Evolutionary conservation across 2,797 vertebrate species (phyloP).

Genomic region (Etheostoma nigrum): DNA sequence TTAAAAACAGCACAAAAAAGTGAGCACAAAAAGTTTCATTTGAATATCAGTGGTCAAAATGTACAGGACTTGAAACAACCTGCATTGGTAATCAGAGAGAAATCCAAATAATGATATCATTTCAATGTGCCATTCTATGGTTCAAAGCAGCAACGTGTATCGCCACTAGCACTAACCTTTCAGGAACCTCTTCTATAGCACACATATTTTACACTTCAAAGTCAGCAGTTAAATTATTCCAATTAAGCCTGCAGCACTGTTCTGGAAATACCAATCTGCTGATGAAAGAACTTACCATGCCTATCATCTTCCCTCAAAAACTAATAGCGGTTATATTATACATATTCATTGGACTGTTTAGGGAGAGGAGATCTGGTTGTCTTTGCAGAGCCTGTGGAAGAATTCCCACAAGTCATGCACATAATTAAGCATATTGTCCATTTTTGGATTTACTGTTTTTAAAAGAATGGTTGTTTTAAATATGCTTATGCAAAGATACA

Average conservation of each 20-base stretch:
- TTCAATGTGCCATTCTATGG: slow-evolving; percentile 34
- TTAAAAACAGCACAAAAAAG: slow-evolving; percentile 20
- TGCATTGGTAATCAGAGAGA: slow-evolving; percentile 47
- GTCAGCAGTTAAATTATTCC: slow-evolving; percentile 79
- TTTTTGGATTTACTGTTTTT: slow-evolving; percentile 7
- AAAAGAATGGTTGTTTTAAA: not conserved
- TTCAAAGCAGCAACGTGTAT: slow-evolving; percentile 54
- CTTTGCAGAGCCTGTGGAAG: slow-evolving; percentile 16
- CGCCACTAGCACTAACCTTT: slow-evolving; percentile 70
- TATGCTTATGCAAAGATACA: slow-evolving; percentile 2
- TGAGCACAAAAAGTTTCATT: slow-evolving; percentile 12
- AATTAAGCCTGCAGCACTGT: slow-evolving; percentile 72
- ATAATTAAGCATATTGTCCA: not conserved
- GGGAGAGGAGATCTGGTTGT: slow-evolving; percentile 16
- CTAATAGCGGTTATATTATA: slow-evolving; percentile 42
- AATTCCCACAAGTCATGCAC: not conserved
- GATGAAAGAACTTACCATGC: slow-evolving; percentile 74
- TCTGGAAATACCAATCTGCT: slow-evolving; percentile 68
- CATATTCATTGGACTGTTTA: slow-evolving; percentile 57
- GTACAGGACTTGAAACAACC: not conserved
- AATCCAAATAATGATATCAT: slow-evolving; percentile 53
- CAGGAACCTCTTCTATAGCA: slow-evolving; percentile 54
- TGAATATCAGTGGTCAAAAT: slow-evolving; percentile 34
- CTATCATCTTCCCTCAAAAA: slow-evolving; percentile 52
- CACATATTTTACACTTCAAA: slow-evolving; percentile 80